These are phyloP conservation scores for Mesorhabditis sp. DNA, from an alignment of 2,888 invertebrate species.

Conservation along the genomic window DNA sequence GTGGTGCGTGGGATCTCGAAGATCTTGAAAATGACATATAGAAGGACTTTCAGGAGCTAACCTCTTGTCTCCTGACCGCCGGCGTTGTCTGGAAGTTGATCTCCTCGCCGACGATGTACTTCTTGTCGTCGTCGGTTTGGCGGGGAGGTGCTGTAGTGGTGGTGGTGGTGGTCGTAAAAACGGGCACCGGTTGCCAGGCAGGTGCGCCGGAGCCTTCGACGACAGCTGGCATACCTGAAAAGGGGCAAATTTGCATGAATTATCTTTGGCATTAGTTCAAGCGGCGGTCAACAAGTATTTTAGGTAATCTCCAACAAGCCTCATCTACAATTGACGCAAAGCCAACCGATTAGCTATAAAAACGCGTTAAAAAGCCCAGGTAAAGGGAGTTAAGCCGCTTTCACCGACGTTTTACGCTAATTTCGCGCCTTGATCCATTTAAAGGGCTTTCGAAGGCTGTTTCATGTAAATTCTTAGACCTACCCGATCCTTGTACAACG, in stretches of 20 bases:
- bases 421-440: too few relatives aligned
- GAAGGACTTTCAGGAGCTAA: not conserved
- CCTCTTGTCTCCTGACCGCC: not conserved
- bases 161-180: not conserved
- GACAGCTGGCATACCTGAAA: not conserved
- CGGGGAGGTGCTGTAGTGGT: not conserved
- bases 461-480: not conserved
- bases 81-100: not conserved
- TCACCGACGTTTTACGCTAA: too few relatives aligned
- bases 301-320: too few relatives aligned
- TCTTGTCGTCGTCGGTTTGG: not conserved
- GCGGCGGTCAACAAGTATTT: too few relatives aligned
- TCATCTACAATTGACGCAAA: too few relatives aligned
- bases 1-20: too few relatives aligned
- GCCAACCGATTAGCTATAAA: too few relatives aligned
- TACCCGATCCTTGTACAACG: slow-evolving; percentile 30
- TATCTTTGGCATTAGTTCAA: too few relatives aligned
- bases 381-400: too few relatives aligned
- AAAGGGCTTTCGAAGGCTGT: not conserved
- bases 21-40: too few relatives aligned
- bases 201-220: slow-evolving; percentile 1
- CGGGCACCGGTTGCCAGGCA: not conserved
- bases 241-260: too few relatives aligned
- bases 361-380: too few relatives aligned
- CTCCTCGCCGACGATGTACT: slow-evolving; percentile 1